Conservation (phyloP, 1,140 invertebrate genomes). For the Lordiphosa mommai region DNA sequence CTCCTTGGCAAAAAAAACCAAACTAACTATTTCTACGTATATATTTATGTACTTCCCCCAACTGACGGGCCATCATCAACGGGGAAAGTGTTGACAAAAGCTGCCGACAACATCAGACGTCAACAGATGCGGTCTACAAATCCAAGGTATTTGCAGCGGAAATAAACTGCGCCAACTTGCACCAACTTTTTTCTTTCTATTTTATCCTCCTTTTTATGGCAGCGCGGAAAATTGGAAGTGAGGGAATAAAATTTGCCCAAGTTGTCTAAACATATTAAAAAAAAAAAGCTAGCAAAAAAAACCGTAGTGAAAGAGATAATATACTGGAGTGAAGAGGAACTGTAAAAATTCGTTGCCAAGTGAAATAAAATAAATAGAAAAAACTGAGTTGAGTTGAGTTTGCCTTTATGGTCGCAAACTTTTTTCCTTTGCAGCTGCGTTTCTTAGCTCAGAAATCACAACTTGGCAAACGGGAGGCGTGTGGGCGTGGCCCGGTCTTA, state of each 20-base stretch:
- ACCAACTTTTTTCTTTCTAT: constrained; percentile 24
- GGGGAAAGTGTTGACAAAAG: constrained; percentile 71
- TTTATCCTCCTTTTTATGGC: constrained; percentile 46
- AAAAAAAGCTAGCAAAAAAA: constrained; percentile 12
- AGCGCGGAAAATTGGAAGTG: constrained; percentile 67
- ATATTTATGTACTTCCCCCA: not conserved
- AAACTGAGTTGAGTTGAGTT: constrained; percentile 45
- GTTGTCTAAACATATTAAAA: constrained; percentile 75
- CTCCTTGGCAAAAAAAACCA: constrained; percentile 28
- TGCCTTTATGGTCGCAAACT: constrained; percentile 59
- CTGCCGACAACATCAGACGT: constrained; percentile 71
- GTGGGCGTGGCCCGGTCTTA: constrained; percentile 52
- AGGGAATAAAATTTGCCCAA: constrained; percentile 52
- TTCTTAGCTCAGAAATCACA: constrained; percentile 13
- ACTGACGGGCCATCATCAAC: not conserved
- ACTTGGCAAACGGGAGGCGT: constrained; percentile 13
- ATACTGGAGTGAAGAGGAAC: constrained; percentile 38
- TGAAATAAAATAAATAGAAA: constrained; percentile 70
- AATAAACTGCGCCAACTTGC: constrained; percentile 70
- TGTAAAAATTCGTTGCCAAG: constrained; percentile 64
- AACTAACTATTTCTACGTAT: constrained; percentile 16
- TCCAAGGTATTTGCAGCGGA: constrained; percentile 75
- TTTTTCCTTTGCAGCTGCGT: constrained; percentile 42
- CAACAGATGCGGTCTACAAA: constrained; percentile 69
- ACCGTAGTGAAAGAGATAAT: constrained; percentile 7